These are phyloP conservation scores for Leptopilina boulardi DNA, from an alignment of 1,140 invertebrate species.

Conservation along the genomic window DNA sequence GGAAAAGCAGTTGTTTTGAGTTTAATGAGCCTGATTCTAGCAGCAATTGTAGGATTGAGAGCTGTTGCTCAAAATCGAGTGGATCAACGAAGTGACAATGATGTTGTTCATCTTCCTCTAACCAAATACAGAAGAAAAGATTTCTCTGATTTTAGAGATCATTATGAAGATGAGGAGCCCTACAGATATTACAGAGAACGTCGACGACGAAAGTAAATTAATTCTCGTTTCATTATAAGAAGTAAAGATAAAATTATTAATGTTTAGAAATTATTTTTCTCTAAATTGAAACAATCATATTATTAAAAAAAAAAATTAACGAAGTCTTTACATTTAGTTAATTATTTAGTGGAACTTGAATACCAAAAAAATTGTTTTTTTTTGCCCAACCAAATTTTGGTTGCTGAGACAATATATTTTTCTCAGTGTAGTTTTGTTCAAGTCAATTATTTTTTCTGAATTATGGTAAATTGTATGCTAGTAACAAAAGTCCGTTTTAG, in stretches of 20 bases:
- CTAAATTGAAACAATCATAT: no score
- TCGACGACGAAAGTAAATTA: constrained; percentile 49
- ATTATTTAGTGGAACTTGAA: no score
- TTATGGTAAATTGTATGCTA: no score
- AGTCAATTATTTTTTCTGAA: no score
- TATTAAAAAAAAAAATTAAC: no score
- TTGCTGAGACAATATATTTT: no score
- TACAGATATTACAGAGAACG: constrained; percentile 66
- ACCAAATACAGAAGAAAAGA: constrained; percentile 71
- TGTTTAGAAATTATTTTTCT: no score
- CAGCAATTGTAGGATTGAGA: constrained; percentile 72
- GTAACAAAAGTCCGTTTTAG: no score
- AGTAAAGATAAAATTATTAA: background rate
- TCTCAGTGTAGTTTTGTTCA: no score
- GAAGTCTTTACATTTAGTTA: no score
- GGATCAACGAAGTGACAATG: constrained; percentile 54
- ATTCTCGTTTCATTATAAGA: background rate
- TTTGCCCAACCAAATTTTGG: no score
- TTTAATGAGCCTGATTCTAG: constrained; percentile 77
- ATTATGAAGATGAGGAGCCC: constrained; percentile 59
- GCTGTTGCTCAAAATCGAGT: constrained; percentile 58
- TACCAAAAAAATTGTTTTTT: no score
- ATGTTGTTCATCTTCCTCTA: constrained; percentile 59
- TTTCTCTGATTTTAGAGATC: constrained; percentile 52
- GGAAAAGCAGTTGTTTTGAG: constrained; percentile 79